Evolutionary conservation across 2,797 vertebrate genomes (phyloP).

Genomic region (Gobionotothen gibberifrons): DNA sequence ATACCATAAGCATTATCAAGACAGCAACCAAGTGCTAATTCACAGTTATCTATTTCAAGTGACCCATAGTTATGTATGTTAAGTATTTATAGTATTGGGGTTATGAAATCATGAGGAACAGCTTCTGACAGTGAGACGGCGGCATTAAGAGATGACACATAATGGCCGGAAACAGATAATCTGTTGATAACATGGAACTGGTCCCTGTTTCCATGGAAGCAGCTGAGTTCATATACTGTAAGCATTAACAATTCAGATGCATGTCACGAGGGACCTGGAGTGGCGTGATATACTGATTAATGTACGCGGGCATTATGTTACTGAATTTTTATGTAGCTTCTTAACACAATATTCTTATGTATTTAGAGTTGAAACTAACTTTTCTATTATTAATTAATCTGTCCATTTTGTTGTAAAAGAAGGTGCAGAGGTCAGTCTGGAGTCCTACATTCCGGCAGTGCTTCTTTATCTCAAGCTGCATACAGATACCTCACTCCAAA

Average conservation of each 20-base stretch:
- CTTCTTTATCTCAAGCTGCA: neutral
- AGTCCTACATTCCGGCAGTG: neutral
- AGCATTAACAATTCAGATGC: constrained; percentile 13
- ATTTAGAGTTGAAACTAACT: neutral
- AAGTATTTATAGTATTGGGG: neutral
- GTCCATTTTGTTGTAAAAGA: neutral
- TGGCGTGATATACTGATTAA: neutral
- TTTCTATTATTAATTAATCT: neutral
- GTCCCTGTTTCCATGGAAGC: constrained; percentile 63
- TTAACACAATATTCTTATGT: neutral
- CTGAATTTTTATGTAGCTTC: too few relatives aligned
- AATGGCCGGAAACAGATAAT: constrained; percentile 37
- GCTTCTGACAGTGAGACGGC: constrained; percentile 10
- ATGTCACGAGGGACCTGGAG: constrained; percentile 10
- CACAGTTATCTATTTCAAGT: neutral
- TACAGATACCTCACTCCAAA: constrained; percentile 1
- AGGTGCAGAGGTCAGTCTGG: neutral
- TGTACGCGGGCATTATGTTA: neutral
- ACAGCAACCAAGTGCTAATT: neutral
- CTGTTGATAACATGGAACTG: constrained; percentile 23
- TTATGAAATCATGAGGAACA: constrained; percentile 24
- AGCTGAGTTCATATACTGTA: constrained; percentile 27
- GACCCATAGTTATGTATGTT: neutral
- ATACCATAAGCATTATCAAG: neutral
- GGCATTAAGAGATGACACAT: constrained; percentile 11